A percentile compares a stretch with the other conserved stretches of the same genome.
These are phyloP conservation scores for Tokudaia tokunoshimensis DNA, from an alignment of 2,797 vertebrate genomes.

Conservation along the genomic window DNA sequence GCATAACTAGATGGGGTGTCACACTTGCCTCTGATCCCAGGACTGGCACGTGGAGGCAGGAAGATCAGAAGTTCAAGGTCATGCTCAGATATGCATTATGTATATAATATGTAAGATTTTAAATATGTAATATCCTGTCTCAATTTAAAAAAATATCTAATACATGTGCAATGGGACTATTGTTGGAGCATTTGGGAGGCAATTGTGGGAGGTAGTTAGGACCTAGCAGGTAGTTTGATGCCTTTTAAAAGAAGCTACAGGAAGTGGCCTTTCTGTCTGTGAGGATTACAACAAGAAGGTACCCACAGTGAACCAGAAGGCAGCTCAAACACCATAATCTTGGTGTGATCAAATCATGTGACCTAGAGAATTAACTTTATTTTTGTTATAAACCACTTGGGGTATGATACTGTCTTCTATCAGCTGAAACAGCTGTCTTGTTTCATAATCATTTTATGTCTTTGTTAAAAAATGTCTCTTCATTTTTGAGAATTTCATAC, in stretches of 20 bases:
- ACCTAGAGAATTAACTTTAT: background rate
- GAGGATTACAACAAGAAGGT: background rate
- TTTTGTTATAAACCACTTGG: background rate
- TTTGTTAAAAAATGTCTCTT: background rate
- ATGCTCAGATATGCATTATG: background rate
- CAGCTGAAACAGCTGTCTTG: background rate
- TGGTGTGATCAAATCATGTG: too few species aligned
- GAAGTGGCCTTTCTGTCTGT: background rate
- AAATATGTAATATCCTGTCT: background rate
- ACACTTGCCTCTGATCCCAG: background rate
- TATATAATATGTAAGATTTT: background rate
- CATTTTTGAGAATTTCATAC: background rate
- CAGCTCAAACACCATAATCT: background rate
- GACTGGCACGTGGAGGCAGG: too few species aligned
- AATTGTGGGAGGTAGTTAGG: background rate
- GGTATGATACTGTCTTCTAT: background rate
- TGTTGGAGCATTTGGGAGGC: background rate
- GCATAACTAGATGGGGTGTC: background rate
- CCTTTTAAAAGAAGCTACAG: background rate
- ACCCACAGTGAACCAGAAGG: background rate
- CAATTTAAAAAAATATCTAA: background rate
- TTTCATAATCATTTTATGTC: background rate
- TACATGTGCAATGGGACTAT: background rate
- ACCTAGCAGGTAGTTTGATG: too few species aligned
- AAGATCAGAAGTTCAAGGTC: background rate